Conservation (phyloP, 2,888 invertebrate species). For the Andrena praecox region DNA sequence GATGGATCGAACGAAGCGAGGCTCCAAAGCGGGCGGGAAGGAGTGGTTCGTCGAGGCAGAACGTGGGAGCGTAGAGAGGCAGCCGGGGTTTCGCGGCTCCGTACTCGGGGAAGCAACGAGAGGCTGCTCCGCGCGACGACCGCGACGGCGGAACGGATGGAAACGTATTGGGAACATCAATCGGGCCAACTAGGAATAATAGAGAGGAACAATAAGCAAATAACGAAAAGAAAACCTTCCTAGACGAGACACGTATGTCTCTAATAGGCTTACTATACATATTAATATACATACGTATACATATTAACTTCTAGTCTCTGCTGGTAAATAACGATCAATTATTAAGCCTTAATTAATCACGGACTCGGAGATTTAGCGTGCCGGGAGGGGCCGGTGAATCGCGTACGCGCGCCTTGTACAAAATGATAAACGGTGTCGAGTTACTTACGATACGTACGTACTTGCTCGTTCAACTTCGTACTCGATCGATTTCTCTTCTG, state of each 20-base stretch:
- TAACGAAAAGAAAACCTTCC: conserved; percentile 60
- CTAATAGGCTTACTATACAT: conserved; percentile 53
- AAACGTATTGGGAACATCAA: conserved; percentile 69
- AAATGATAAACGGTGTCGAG: conserved; percentile 35
- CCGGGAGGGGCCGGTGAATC: background rate
- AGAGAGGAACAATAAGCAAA: conserved; percentile 64
- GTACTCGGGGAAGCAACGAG: background rate
- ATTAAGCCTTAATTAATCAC: conserved; percentile 58
- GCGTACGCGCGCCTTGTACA: conserved; percentile 29
- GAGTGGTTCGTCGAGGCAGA: background rate
- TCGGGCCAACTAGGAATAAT: conserved; percentile 71
- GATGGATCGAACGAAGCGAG: background rate
- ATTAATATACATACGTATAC: conserved; percentile 16
- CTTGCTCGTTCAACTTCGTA: background rate
- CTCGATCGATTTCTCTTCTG: conserved; percentile 9
- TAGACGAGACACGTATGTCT: conserved; percentile 59
- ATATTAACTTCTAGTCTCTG: conserved; percentile 56
- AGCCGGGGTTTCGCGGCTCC: background rate
- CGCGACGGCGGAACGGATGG: conserved; percentile 38
- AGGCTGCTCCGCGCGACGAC: conserved; percentile 27
- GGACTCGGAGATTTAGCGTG: conserved; percentile 24
- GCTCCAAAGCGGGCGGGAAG: background rate
- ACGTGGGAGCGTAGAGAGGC: background rate
- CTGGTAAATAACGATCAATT: conserved; percentile 59
- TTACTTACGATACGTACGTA: conserved; percentile 20